These are phyloP conservation scores for Napeogenes inachia DNA, from an alignment of 2,888 invertebrate species.

Conservation along the genomic window DNA sequence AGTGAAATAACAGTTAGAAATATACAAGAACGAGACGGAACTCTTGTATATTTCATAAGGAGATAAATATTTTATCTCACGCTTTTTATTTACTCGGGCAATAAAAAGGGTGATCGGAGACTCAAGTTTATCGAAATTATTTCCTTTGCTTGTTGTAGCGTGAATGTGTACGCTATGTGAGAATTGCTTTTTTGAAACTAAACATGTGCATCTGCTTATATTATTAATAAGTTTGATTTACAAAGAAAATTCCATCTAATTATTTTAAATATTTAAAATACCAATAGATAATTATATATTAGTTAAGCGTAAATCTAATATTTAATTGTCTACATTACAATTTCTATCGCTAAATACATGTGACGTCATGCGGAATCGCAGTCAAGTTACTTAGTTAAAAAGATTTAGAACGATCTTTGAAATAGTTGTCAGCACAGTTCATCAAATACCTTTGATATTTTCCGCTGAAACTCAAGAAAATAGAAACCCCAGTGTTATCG, in stretches of 20 bases:
- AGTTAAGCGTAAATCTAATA: too few relatives aligned
- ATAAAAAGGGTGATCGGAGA: constrained; percentile 65
- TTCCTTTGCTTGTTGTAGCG: constrained; percentile 39
- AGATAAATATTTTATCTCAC: constrained; percentile 57
- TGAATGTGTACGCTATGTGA: constrained; percentile 1
- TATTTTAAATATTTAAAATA: too few relatives aligned
- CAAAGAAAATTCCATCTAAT: too few relatives aligned
- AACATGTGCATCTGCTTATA: not conserved
- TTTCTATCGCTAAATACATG: not conserved
- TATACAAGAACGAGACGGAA: not conserved
- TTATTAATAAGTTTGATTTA: too few relatives aligned
- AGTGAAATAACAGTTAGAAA: too few relatives aligned
- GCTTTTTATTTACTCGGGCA: constrained; percentile 58
- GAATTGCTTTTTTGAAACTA: not conserved
- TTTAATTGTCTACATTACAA: too few relatives aligned
- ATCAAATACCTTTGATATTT: constrained; percentile 1
- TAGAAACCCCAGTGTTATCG: constrained; percentile 40
- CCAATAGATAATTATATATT: too few relatives aligned
- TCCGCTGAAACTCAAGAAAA: not conserved
- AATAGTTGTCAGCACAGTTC: not conserved
- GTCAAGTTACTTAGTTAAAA: not conserved
- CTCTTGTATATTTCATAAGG: not conserved
- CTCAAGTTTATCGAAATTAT: constrained; percentile 54
- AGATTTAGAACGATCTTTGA: not conserved
- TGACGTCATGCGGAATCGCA: not conserved